These are phyloP conservation scores for Erebia aethiops DNA, from an alignment of 2,888 invertebrate genomes.

Conservation along the genomic window DNA sequence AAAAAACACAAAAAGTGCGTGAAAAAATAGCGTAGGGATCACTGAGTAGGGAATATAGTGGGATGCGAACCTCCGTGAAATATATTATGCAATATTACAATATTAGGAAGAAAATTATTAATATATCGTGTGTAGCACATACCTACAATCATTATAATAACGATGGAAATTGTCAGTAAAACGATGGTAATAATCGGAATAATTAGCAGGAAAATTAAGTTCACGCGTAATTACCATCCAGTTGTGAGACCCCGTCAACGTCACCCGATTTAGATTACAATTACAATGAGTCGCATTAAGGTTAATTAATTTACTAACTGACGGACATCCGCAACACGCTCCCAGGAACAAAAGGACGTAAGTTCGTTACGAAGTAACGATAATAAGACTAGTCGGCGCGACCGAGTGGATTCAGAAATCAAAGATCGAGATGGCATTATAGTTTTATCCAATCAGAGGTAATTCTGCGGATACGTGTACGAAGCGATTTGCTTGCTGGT, in stretches of 20 bases:
- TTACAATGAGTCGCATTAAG: slow-evolving; percentile 1
- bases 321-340: neutral
- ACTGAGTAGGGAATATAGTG: too few relatives aligned
- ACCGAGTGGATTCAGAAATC: too few relatives aligned
- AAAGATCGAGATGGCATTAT: too few relatives aligned
- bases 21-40: too few relatives aligned
- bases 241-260: neutral
- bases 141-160: neutral
- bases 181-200: slow-evolving; percentile 17
- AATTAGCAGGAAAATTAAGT: slow-evolving; percentile 22
- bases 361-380: neutral
- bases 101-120: too few relatives aligned
- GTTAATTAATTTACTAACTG: neutral
- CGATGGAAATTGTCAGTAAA: slow-evolving; percentile 17
- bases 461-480: too few relatives aligned
- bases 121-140: neutral
- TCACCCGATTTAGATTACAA: neutral
- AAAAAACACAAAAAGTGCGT: too few relatives aligned
- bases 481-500: too few relatives aligned
- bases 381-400: too few relatives aligned
- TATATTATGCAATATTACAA: too few relatives aligned
- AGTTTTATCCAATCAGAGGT: too few relatives aligned
- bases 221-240: slow-evolving; percentile 15
- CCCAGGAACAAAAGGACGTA: neutral
- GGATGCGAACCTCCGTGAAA: neutral